Base-by-base conservation (phyloP, 2,797 vertebrate genomes). In the Dromococcyx pavoninus region DNA sequence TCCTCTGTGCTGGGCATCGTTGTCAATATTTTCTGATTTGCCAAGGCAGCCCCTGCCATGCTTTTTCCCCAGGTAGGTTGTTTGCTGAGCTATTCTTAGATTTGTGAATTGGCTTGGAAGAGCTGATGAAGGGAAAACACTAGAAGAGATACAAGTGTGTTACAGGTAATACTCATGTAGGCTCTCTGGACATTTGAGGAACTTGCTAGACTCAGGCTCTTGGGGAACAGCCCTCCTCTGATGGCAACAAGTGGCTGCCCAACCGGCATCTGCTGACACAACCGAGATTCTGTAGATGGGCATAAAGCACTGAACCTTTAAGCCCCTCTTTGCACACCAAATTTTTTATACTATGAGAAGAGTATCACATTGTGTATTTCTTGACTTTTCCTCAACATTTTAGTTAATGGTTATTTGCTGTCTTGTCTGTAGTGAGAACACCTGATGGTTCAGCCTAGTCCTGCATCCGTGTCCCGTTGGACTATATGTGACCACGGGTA, bases 101-200 rank as follows among this genome's bases (percentile, higher is more conserved):
- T 60, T 54, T 65, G 9, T 1, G 1, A 57, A 56, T 71, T 56
- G 41, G 3, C 17, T 76, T 81, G 22, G 32, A 76, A 62, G n/a
- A 72, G 22, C 35, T 66, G 35, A 50, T 4, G 22, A 13, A 25
- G 39, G 33, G 25, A 60, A 56, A 79, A 25, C 6, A 13, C 7
- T 35, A 35, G 18, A 56, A 33, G 7, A 83, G 28, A 44, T 13
- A 51, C 6, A 41, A 54, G 15, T 0, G 0, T 33, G 9, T 89
- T 56, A 24, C 10, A n/a, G 48, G 14, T 39, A 56, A 62, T 0
- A 2, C 11, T 75, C 11, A 6, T 0, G 0, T 56, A 61, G 48
- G 32, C 3, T 75, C 1, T 62, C 32, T 24, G 41, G 21, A 53
- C 37, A 32, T 10, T 8, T 0, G 4, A 50, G 61, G 74, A 73